Base-by-base conservation (phyloP, 2,113 vertebrate genomes). In the Aix galericulata region DNA sequence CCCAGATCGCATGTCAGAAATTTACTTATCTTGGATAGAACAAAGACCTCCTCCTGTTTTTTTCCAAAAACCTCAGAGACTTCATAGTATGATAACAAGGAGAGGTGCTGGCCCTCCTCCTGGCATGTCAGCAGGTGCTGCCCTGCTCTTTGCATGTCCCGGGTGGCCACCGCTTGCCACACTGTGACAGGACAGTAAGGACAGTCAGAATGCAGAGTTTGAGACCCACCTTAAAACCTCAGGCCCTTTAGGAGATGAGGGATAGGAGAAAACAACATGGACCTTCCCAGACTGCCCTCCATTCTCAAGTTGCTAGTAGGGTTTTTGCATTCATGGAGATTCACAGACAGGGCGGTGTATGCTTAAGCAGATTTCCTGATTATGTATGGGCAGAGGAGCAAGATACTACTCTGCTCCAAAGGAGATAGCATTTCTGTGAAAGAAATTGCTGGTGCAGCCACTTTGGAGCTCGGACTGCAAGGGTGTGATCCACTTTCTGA, bases 371-470 rank as follows among this genome's bases (percentile, higher is more conserved):
- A 23, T 67, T 87, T 89, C n/a, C 53, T 3, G 3, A 25, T 17
- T 2, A 0, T 7, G 3, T 0, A 0, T 9, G 13, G 46, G 31
- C 71, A 74, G 75, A 86, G 13, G 55, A 77, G 27, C 0, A 1
- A 73, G 9, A 8, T 1, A 1, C 27, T 52, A 21, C 5, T 23
- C 1, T 0, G 36, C 34, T 76, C 31, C 42, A 17, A 67, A 56
- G 13, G 6, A 60, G 11, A 40, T 52, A 11, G 15, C 10, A 4
- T 22, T n/a, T 63, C 23, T 53, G 32, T 0, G 0, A 44, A 27
- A 17, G 3, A 48, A 48, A 48, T 48, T 82, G 27, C 11, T 76
- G 31, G 11, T 68, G 11, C 26, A 60, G 17, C 7, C 15, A 0
- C 44, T 77, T 40, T 59, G 86, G 40, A 79, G 22, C 22, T 90